Evolutionary conservation across 2,888 invertebrate genomes (phyloP).

Genomic region (Morpho achilles): DNA sequence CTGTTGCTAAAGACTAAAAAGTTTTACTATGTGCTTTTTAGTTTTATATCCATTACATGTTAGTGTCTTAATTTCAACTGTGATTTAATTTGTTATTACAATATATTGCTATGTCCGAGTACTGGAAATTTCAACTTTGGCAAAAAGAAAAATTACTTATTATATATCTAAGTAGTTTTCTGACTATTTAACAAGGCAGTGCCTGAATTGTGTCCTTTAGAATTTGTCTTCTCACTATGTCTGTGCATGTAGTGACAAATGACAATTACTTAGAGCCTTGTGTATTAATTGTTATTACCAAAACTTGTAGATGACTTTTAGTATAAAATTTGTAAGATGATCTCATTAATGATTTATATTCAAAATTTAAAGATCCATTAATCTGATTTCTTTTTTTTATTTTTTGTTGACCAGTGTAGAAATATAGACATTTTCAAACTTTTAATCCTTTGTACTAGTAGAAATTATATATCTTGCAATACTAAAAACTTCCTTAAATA

Average conservation of each 20-base stretch:
- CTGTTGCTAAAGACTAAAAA: slow-evolving; percentile 2
- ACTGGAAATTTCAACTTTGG: no score
- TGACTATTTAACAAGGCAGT: no score
- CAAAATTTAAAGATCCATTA: no score
- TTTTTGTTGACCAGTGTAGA: no score
- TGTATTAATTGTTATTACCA: slow-evolving; percentile 17
- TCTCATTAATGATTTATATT: slow-evolving; percentile 8
- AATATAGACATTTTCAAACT: no score
- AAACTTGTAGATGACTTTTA: not conserved
- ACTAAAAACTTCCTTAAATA: no score
- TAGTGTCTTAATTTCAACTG: slow-evolving; percentile 1
- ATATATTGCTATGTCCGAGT: not conserved
- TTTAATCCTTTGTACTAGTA: no score
- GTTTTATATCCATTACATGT: not conserved
- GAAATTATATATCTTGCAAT: no score
- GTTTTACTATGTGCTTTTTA: not conserved
- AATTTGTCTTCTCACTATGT: slow-evolving; percentile 22
- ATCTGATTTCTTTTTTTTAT: no score
- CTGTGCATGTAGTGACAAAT: slow-evolving; percentile 15
- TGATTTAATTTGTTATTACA: slow-evolving; percentile 13
- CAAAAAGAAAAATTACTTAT: no score
- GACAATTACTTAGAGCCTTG: slow-evolving; percentile 10
- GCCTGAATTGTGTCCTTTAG: no score
- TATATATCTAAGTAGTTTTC: no score
- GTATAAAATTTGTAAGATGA: slow-evolving; percentile 8